Base-by-base conservation (phyloP, 2,888 invertebrate genomes). In the Pachycephus smyrnensis region DNA sequence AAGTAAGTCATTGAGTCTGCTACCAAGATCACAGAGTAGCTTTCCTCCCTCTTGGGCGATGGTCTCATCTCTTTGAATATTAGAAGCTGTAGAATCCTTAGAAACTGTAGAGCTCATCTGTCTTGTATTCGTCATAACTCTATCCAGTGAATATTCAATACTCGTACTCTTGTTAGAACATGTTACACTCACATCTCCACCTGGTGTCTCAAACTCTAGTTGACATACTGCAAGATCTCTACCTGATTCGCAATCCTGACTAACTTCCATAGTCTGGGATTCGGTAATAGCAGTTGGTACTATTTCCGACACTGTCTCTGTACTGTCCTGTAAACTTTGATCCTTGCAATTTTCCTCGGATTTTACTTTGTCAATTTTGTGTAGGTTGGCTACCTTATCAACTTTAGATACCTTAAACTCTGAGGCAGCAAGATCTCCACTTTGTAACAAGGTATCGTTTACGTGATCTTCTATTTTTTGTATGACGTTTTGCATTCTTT, bases 1-100 rank as follows among this genome's bases (percentile, higher is more conserved):
- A 11, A 91, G 40, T 30, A 91, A 84, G 80, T 84, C 89, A 69
- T 90, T 87, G 33, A 90, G 87, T 75, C 86, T 86, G 11, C 84
- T 84, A n/a, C 86, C 88, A 30, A 90, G 80, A 78, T 87, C 88
- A 75, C 89, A 89, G 4, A 85, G 84, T 73, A 88, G 85, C 78
- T 89, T 89, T 1, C 78, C 81, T 1, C 80, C 76, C 9, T 82
- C 82, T 78, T 84, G 82, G n/a, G 79, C 81, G 12, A 84, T 82
- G 1, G 76, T 79, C 74, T 83, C 84, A 33, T 82, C 82, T 69
- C 75, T 35, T 15, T 40, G 12, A 33, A 71, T 71, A 31, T 31
- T 23, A 31, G 33, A 12, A 6, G 35, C 12, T 11, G 11, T 32
- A 32, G 40, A 32, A 32, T 71, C 71, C 71, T 71, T 33, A 74